Evolutionary conservation across 2,113 vertebrate genomes (phyloP), one percentile per base, ranked within the genome.

Genomic region (Chauna torquata): DNA sequence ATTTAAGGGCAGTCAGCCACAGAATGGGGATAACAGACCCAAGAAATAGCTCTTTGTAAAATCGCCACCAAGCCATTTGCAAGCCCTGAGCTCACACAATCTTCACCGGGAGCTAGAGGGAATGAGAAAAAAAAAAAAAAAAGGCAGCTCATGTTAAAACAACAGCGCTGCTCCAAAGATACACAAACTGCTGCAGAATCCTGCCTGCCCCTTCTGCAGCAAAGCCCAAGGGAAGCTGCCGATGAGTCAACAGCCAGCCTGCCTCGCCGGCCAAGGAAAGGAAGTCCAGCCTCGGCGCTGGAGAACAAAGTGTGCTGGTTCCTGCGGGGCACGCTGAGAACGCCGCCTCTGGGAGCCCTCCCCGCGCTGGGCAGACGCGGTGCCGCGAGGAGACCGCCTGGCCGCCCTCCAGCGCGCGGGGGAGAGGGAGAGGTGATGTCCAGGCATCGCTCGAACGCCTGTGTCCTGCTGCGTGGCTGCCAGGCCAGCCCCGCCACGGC

Each of bases 181-280:
- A 49, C 93, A 96, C 75, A 70, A 91, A 93, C 36, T 96, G 92
- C 92, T 90, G 92, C 94, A 96, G 75, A 94, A 96, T 94, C 85
- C 84, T 75, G 82, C 96, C 90, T 90, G 93, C 92, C 82, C 93
- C 95, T 95, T 90, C 92, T 96, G 90, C 85, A 93, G 93, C 85
- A 94, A 95, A 96, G 93, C 96, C 95, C 96, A 92, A 80, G 94
- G 95, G 93, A 97, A 96, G 93, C 93, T 81, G 93, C 82, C 68
- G 94, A 91, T 96, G 94, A 97, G 94, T 97, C 96, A 97, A 97
- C 93, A 95, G 90, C 66, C 92, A 96, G 94, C 16, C 81, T 89
- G 90, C 65, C 6, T 49, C 11, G 66, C 91, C 34, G 50, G 55
- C 64, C 8, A 44, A 92, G 85, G 62, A 87, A 32, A 94, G 93